Base-by-base conservation (phyloP, 2,113 vertebrate species). In the Mesocricetus auratus region DNA sequence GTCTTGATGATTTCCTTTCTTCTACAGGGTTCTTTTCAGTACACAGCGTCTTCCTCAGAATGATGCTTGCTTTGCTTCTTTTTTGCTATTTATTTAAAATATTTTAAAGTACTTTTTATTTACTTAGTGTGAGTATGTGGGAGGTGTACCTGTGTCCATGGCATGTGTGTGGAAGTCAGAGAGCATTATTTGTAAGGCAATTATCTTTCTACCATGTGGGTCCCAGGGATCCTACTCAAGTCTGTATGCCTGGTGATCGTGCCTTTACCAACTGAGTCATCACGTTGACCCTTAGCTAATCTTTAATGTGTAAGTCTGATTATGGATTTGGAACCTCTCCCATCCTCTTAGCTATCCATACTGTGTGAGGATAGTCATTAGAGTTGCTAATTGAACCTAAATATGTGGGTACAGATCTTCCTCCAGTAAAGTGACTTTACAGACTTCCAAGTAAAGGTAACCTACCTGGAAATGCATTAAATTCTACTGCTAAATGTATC, bases 401-500 rank as follows among this genome's bases (percentile, higher is more conserved):
- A 60, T 7, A 78, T 79, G 73, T 22, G 68, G 24, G 36, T 64
- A 22, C 17, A 24, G 68, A 79, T 92, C 87, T 83, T 95, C 12
- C 24, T 78, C 92, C 42, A 75, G 53, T 92, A 39, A 71, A 39
- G 21, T 93, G 33, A 92, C 53, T 94, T 53, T 42, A 56, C 64
- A 86, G 29, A 0, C 0, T 97, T 98, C 98, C 92, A 97, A 95
- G 98, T 98, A 97, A 56, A 96, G 33, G 93, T 50, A 94, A 96
- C 96, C 78, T 33, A 96, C 69, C 74, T 71, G 58, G 97, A 77
- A 93, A 94, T 94, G 92, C 91, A 95, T 95, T 97, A 94, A 98
- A 97, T 98, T 97, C 92, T 97, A 96, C 77, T 93, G 94, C 95
- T 98, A 97, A 98, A 98, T 98, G 96, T 98, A 98, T 98, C 98